A percentile compares a stretch with the other conserved stretches of the same genome.
These are phyloP conservation scores for Colletes collaris DNA, from an alignment of 2,888 invertebrate species.

Conservation along the genomic window DNA sequence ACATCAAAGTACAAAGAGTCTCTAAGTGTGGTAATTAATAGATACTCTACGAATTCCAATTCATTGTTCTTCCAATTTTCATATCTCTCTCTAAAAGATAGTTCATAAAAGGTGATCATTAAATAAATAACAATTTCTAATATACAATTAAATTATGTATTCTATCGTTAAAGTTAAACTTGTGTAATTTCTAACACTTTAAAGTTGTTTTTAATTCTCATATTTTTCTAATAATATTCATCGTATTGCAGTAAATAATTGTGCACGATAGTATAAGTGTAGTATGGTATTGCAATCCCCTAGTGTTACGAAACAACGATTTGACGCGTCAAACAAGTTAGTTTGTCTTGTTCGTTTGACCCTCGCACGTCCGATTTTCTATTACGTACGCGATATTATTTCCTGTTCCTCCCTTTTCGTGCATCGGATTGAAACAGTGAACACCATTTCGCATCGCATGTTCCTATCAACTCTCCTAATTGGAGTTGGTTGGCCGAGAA, in stretches of 20 bases:
- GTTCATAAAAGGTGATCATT: too few species aligned
- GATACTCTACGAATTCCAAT: too few species aligned
- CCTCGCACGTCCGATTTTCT: conserved; percentile 36
- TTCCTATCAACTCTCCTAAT: conserved; percentile 45
- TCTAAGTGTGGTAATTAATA: too few species aligned
- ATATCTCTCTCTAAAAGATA: too few species aligned
- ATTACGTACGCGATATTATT: conserved; percentile 50
- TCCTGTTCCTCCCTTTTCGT: conserved; percentile 43
- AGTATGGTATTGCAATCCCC: too few species aligned
- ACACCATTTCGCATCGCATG: conserved; percentile 39
- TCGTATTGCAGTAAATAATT: too few species aligned
- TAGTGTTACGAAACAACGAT: background rate
- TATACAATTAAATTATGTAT: too few species aligned
- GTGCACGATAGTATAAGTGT: too few species aligned
- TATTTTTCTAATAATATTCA: background rate
- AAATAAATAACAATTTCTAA: too few species aligned
- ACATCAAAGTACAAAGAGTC: too few species aligned
- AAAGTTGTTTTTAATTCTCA: background rate
- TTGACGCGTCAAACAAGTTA: background rate
- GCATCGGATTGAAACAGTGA: conserved; percentile 33
- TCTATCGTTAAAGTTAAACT: too few species aligned
- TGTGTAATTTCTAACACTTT: background rate
- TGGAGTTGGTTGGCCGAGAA: conserved; percentile 43
- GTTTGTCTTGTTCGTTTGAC: background rate
- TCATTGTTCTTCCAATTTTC: too few species aligned